Evolutionary conservation across 2,113 vertebrate species (phyloP).

Genomic region (Sorex fumeus): DNA sequence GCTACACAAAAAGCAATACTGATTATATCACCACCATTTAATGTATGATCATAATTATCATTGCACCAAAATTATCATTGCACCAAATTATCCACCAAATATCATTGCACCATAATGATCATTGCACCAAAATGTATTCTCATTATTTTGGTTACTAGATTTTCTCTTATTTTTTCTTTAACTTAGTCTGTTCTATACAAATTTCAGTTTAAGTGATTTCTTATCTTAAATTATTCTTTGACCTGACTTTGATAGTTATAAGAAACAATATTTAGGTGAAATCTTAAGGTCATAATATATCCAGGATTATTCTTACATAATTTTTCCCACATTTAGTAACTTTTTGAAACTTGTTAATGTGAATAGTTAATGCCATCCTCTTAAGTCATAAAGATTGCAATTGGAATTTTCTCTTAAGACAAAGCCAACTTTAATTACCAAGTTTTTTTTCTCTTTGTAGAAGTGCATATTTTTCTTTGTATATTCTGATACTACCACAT

Average conservation of each 20-base stretch:
- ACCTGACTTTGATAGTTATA: constrained; percentile 9
- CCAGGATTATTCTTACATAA: constrained; percentile 6
- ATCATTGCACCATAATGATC: no score
- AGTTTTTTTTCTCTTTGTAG: constrained; percentile 59
- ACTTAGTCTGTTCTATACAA: constrained; percentile 2
- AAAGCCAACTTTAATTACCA: constrained; percentile 50
- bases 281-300: constrained; percentile 49
- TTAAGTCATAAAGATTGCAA: background rate
- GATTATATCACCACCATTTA: background rate
- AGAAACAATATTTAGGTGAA: constrained; percentile 20
- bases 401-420: constrained; percentile 30
- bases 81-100: no score
- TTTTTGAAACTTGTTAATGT: constrained; percentile 44
- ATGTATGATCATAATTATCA: background rate
- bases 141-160: background rate
- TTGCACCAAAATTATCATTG: background rate
- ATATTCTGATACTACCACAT: background rate
- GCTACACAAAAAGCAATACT: background rate
- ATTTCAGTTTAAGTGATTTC: constrained; percentile 36
- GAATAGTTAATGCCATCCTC: constrained; percentile 41
- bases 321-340: constrained; percentile 42
- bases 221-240: constrained; percentile 14
- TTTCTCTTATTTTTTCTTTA: background rate
- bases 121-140: background rate
- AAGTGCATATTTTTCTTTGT: constrained; percentile 62